Percentiles rank a stretch among this genome's conserved stretches.
phyloP scores from a whole-genome alignment of 2,888 invertebrate genomes.

The Pogonocherus hispidulus region DNA sequence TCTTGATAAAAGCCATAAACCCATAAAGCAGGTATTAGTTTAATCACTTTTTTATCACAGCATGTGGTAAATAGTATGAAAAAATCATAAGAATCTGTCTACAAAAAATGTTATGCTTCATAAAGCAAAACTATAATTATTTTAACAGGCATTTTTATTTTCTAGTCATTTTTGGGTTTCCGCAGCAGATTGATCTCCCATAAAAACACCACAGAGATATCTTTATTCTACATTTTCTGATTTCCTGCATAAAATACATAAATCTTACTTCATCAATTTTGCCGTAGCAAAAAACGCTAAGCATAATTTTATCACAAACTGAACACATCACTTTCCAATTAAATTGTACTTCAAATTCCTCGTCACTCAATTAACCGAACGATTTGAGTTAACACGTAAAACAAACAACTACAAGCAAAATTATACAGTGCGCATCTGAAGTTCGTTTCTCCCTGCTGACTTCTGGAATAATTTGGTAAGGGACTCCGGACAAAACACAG shows the following conservation, averaged over 20 bases:
- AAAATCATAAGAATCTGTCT: neutral
- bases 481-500: too few relatives aligned
- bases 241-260: neutral
- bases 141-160: neutral
- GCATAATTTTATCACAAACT: neutral
- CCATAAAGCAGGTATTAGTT: neutral
- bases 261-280: neutral
- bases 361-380: neutral
- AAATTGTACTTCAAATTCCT: neutral
- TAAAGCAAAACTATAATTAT: too few relatives aligned
- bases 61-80: neutral
- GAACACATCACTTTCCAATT: neutral
- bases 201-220: neutral
- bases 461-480: too few relatives aligned
- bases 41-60: slow-evolving; percentile 4
- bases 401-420: too few relatives aligned
- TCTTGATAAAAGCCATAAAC: neutral
- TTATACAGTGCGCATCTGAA: neutral
- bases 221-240: neutral
- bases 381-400: neutral
- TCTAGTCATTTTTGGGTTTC: neutral
- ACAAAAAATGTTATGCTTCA: too few relatives aligned
- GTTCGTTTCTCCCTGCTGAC: too few relatives aligned
- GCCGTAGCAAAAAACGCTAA: neutral
- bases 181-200: neutral